Evolutionary conservation across 1,140 invertebrate genomes (phyloP).

Genomic region (Zaprionus gabonicus): DNA sequence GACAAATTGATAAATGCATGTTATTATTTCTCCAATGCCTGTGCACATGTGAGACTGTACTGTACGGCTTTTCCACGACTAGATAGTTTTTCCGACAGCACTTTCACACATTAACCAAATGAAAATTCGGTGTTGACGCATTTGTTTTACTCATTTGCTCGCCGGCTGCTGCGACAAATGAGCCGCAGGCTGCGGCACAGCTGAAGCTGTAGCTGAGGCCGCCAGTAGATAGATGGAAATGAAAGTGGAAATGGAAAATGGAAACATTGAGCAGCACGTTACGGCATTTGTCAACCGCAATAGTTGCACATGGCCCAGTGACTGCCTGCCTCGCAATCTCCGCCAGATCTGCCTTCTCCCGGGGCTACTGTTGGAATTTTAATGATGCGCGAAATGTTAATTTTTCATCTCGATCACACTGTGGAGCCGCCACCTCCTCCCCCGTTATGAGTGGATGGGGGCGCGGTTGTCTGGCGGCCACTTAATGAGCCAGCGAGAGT

Average conservation of each 20-base stretch:
- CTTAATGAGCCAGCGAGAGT: constrained; percentile 66
- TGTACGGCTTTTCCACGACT: constrained; percentile 21
- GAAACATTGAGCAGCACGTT: constrained; percentile 79
- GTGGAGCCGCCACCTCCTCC: constrained; percentile 6
- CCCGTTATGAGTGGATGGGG: neutral
- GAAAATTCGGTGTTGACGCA: constrained; percentile 83
- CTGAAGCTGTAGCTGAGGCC: constrained; percentile 43
- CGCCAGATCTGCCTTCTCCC: constrained; percentile 6
- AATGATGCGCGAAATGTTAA: constrained; percentile 81
- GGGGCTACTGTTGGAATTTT: constrained; percentile 69
- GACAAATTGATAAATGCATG: constrained; percentile 83
- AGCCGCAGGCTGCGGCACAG: constrained; percentile 64
- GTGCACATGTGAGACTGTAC: neutral
- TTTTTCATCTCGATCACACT: constrained; percentile 73
- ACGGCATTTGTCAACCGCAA: constrained; percentile 74
- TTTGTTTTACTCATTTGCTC: constrained; percentile 74
- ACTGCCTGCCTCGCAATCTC: neutral
- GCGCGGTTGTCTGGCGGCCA: constrained; percentile 50
- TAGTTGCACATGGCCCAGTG: constrained; percentile 54
- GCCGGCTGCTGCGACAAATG: constrained; percentile 65
- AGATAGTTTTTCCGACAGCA: constrained; percentile 53
- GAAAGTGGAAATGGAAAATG: constrained; percentile 42
- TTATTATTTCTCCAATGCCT: constrained; percentile 73
- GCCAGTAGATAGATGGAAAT: constrained; percentile 30
- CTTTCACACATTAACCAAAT: constrained; percentile 82